These are phyloP conservation scores for Crocodylus rhombifer DNA, from an alignment of 2,797 vertebrate species.

Conservation along the genomic window DNA sequence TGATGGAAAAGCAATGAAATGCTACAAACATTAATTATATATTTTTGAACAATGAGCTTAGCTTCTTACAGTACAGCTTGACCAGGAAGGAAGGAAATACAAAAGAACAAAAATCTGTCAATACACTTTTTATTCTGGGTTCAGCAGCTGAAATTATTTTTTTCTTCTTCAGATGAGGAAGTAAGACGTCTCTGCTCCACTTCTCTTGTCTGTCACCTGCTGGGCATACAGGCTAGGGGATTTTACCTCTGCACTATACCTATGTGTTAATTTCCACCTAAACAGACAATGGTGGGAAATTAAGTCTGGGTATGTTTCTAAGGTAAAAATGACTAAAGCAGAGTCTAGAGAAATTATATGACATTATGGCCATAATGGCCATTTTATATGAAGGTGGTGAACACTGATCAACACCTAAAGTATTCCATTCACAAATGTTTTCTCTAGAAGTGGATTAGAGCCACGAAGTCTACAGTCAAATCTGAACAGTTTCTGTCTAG, in stretches of 20 bases:
- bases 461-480: background rate
- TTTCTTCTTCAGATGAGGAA: slow-evolving; percentile 31
- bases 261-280: background rate
- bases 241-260: background rate
- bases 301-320: background rate
- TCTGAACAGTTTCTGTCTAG: background rate
- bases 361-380: background rate
- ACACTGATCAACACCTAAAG: background rate
- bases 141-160: slow-evolving; percentile 14
- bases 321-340: background rate
- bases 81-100: slow-evolving; percentile 50
- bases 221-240: background rate
- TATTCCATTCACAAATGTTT: background rate
- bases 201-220: slow-evolving; percentile 13
- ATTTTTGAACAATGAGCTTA: background rate
- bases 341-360: background rate
- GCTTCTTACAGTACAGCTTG: background rate
- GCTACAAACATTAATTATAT: background rate
- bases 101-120: slow-evolving; percentile 12
- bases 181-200: background rate
- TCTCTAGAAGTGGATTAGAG: background rate
- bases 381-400: background rate
- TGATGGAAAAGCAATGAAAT: background rate
- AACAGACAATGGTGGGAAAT: background rate
- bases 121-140: slow-evolving; percentile 33